Conservation (phyloP, 2,888 invertebrate species). For the Neoaliturus tenellus region DNA sequence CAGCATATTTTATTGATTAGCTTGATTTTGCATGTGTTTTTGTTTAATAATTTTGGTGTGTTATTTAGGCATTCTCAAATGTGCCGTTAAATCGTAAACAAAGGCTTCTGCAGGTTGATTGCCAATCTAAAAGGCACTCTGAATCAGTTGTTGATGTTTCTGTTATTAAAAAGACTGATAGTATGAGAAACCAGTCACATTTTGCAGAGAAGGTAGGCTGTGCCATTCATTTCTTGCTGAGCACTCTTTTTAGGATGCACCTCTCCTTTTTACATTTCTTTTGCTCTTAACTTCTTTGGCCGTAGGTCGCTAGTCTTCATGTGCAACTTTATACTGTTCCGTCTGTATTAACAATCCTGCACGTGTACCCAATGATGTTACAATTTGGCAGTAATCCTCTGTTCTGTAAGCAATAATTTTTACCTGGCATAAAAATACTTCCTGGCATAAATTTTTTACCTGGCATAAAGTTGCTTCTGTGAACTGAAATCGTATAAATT, state of each 20-base stretch:
- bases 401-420: no score
- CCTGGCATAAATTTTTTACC: no score
- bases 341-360: no score
- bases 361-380: no score
- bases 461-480: no score
- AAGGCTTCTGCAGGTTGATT: constrained; percentile 25
- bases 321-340: no score
- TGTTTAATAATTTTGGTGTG: constrained; percentile 18
- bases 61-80: constrained; percentile 24
- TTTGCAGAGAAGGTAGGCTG: constrained; percentile 10
- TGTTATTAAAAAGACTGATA: constrained; percentile 38
- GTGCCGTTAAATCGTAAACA: constrained; percentile 47
- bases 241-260: no score
- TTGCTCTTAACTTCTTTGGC: background rate
- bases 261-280: background rate
- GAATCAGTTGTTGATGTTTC: background rate
- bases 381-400: no score
- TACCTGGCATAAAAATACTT: no score
- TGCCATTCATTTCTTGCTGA: background rate
- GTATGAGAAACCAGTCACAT: background rate
- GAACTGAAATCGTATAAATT: no score
- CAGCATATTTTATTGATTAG: background rate
- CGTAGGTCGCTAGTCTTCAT: background rate
- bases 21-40: constrained; percentile 2
- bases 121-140: background rate